Conservation (phyloP, 2,113 vertebrate genomes). For the Lonchura striata region DNA sequence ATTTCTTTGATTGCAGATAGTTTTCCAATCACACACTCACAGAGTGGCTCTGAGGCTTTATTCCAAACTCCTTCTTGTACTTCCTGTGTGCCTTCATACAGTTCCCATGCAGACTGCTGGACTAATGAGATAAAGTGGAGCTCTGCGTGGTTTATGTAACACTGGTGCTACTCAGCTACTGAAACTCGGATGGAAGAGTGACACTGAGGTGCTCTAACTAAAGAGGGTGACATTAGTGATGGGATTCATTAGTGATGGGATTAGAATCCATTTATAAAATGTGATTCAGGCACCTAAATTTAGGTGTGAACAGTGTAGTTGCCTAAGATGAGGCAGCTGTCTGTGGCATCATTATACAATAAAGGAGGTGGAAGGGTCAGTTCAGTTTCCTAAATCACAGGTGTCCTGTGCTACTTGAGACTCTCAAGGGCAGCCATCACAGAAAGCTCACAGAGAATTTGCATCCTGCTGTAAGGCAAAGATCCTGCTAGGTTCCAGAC, state of each 20-base stretch:
- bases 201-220: background rate
- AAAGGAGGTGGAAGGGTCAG: background rate
- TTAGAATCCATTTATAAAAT: background rate
- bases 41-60: background rate
- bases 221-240: background rate
- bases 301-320: background rate
- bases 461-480: background rate
- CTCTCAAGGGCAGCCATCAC: background rate
- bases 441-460: background rate
- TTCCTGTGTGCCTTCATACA: background rate
- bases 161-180: background rate
- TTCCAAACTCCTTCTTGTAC: background rate
- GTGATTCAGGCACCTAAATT: background rate
- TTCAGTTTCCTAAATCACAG: background rate
- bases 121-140: background rate
- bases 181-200: background rate
- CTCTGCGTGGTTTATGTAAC: fast-evolving
- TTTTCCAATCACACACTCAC: background rate
- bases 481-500: background rate
- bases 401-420: background rate
- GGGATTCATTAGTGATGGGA: background rate
- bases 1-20: background rate
- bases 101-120: background rate
- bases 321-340: background rate
- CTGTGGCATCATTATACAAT: background rate